Base-by-base conservation (phyloP, 2,888 invertebrate genomes). In the Patella pellucida region DNA sequence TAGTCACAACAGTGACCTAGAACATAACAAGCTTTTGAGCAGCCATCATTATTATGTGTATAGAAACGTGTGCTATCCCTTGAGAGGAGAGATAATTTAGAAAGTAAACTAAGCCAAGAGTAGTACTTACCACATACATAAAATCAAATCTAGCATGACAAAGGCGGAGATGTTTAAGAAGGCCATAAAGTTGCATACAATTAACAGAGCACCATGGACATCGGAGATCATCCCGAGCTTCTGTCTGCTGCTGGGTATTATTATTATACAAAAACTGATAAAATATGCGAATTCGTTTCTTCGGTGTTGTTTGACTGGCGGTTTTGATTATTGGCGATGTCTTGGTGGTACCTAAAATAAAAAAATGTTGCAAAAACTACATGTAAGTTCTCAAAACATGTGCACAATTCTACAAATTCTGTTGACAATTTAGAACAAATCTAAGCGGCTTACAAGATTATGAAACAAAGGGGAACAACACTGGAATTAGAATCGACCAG, bases 231-330 rank as follows among this genome's bases (percentile, higher is more conserved):
- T 96, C 96, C 80, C 96, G 95, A 14, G 97, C 96, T 91, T 97
- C 97, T 0, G 97, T 98, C 92, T 97, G 97, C 89, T 98, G 98
- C 69, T 97, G 93, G 68, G 96, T 96, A 90, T 96, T 97, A 91
- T 97, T 97, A 91, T 97, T 97, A 90, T 97, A 97, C 84, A 97
- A 93, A 92, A 98, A 98, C 92, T 98, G 97, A 92, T 98, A 98
- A 81, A 97, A 95, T 81, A 98, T 96, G 91, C 96, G 95, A 82
- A 95, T 77, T 31, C 84, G 82, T 74, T 88, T 88, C 76, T 86
- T 84, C 19, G 88, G 86, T 23, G 86, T 85, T 12, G 78, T 78
- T 73, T 84, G 85, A 68, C 77, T 74, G 54, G 76, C 81, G 12
- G 83, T 84, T 71, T 83, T 85, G 7, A 52, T 12, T 15, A 62